phyloP scores from a whole-genome alignment of 2,797 vertebrate species.

The Malurus splendens region DNA sequence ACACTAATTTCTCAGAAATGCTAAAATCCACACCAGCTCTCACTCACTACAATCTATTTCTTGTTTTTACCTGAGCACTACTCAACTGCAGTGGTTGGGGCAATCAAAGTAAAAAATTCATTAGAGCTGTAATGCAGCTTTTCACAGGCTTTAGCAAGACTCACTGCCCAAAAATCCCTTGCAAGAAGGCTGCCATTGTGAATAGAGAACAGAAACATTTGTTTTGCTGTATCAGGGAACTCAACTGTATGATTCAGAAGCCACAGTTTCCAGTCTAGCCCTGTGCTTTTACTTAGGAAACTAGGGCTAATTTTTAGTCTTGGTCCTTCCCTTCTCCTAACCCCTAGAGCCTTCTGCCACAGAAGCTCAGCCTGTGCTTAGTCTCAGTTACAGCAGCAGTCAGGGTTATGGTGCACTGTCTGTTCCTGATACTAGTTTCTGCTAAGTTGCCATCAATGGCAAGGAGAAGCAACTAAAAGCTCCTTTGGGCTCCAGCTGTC shows the following conservation, averaged over 20 bases:
- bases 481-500: slow-evolving; percentile 48
- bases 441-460: neutral
- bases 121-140: neutral
- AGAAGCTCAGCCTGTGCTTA: neutral
- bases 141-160: neutral
- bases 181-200: neutral
- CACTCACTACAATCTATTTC: neutral
- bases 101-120: neutral
- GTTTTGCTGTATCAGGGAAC: neutral
- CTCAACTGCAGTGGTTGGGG: neutral
- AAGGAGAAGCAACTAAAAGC: slow-evolving; percentile 20
- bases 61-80: neutral
- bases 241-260: rapidly evolving
- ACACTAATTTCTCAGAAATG: neutral
- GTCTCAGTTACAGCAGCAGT: neutral
- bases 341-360: neutral
- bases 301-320: neutral
- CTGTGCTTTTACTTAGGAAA: too few relatives aligned
- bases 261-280: neutral
- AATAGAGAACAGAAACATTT: neutral
- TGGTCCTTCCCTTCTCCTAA: neutral
- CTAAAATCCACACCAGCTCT: neutral
- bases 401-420: neutral
- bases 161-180: neutral
- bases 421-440: neutral